Base-by-base conservation (phyloP, 2,888 invertebrate species). In the Axea sp. region DNA sequence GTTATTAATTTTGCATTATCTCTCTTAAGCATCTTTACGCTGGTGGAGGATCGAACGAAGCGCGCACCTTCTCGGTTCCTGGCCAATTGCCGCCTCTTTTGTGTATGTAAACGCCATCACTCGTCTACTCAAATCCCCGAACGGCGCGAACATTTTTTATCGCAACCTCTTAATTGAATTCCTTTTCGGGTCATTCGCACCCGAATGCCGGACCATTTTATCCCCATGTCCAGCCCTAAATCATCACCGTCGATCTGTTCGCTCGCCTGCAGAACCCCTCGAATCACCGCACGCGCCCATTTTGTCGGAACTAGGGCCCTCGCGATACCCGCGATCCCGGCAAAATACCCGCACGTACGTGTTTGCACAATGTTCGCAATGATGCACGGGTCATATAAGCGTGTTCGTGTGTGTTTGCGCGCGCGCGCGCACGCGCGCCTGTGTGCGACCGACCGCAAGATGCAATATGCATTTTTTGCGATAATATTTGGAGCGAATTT, bases 1-100 rank as follows among this genome's bases (percentile, higher is more conserved):
- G 83, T 84, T 84, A 84, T 85, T 85, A 85, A 85, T 84, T 84
- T 80, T 78, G 76, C 78, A 78, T 81, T 85, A 84, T 85, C 85
- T 84, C 73, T 79, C 79, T 80, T 80, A 81, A 83, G 81, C 82
- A 84, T 85, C 83, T 86, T 84, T 82, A 83, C 83, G 82, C 82
- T 81, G 83, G 80, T 78, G 82, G n/a, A n/a, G n/a, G 78, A 83
- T 82, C 83, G 81, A 80, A 80, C 77, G 77, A 81, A 79, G 79
- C 80, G 81, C 80, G 75, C 77, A 79, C 76, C 77, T 74, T 75
- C 77, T 77, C 53, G 51, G 62, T 75, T 62, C 62, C 45, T 55
- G 47, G 64, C 37, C 72, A 53, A 62, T 68, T 68, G 49, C 51
- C 43, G 68, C 22, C 51, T 30, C 45, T 62, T 41, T 43, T 35